A percentile compares a stretch with the other conserved stretches of the same genome.
Conservation (phyloP, 2,888 invertebrate genomes). For the Limnephilus auricula region DNA sequence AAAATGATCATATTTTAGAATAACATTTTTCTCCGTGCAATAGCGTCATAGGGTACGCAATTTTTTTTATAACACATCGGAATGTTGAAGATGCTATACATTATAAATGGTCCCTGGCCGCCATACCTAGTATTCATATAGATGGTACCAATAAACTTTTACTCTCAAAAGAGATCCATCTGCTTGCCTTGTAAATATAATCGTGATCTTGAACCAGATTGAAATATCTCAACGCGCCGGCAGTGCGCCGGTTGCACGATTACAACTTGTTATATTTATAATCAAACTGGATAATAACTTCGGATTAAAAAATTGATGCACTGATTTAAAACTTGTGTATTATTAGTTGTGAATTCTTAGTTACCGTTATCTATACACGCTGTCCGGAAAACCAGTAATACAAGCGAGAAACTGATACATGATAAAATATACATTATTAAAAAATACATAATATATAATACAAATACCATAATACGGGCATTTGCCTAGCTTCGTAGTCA, state of each 20-base stretch:
- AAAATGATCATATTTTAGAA: too few relatives aligned
- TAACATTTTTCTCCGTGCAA: too few relatives aligned
- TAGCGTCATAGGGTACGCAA: background rate
- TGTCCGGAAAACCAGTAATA: too few relatives aligned
- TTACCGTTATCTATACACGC: too few relatives aligned
- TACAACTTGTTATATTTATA: background rate
- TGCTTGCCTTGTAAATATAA: slow-evolving; percentile 27
- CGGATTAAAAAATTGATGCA: background rate
- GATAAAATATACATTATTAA: too few relatives aligned
- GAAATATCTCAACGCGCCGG: background rate
- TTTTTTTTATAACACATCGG: background rate
- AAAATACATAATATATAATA: too few relatives aligned
- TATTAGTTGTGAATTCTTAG: too few relatives aligned
- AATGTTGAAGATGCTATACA: background rate
- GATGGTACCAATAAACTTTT: slow-evolving; percentile 25
- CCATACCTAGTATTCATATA: background rate
- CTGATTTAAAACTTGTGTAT: background rate
- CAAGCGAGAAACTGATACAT: too few relatives aligned
- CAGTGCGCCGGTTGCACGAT: slow-evolving; percentile 9
- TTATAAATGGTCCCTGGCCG: background rate
- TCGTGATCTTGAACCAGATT: slow-evolving; percentile 14
- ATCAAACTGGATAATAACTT: background rate
- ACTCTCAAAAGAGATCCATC: slow-evolving; percentile 19
- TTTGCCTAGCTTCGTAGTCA: too few relatives aligned
- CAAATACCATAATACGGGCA: too few relatives aligned